Evolutionary conservation across 2,888 invertebrate genomes (phyloP), one percentile per base, ranked within the genome.

Genomic region (Hipparchia semele): DNA sequence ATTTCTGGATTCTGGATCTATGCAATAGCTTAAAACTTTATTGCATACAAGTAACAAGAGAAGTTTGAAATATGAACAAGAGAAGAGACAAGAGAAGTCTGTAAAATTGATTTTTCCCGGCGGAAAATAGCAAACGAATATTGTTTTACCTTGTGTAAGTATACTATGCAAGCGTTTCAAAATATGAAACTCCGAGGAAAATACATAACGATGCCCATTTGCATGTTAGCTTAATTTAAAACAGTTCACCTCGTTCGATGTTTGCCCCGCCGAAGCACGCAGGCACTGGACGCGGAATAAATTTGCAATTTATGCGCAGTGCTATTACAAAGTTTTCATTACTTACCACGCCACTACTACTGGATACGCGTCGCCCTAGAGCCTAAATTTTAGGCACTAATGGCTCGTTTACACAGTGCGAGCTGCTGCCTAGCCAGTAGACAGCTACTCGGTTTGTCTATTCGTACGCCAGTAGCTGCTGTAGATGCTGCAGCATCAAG

Each of bases 201-300:
- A 49, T 62, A 62, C 53, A 12, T 49, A 49, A 13, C 49, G 62
- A 7, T 62, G 49, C 62, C 49, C 46, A 49, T 62, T 62, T 62
- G 13, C 62, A 49, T 62, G 62, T 62, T 62, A 23, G 49, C 62
- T 62, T 62, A 62, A 62, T 62, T 62, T 62, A 62, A 62, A 62
- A 62, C 9, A 62, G 62, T 62, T 62, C 49, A 62, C 49, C 23
- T 49, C 49, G 46, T 13, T 62, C 46, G 49, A 62, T 49, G 49
- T 62, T 62, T 62, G 62, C 13, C 13, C 13, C 8, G 8, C 6
- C 46, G 62, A 62, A 49, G 8, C 49, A 8, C 12, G 39, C 10
- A 10, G 45, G 39, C 10, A 12, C 6, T 0, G 1, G 60, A 39
- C 39, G 60, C 13, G 13, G 62, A n/a, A 49, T 62, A 13, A n/a